Conservation (phyloP, 2,113 vertebrate genomes). For the Colius striatus region DNA sequence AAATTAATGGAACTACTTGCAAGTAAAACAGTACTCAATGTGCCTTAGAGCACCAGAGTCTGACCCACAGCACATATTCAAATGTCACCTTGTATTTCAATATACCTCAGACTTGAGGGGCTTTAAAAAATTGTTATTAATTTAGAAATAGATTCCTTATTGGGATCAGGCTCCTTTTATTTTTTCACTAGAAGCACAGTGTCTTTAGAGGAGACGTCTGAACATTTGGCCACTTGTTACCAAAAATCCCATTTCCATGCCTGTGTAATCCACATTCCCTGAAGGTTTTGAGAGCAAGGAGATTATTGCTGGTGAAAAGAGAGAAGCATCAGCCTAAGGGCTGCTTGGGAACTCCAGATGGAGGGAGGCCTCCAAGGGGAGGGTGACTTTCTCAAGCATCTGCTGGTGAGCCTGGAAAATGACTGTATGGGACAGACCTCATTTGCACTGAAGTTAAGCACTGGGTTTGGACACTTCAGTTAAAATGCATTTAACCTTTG, state of each 20-base stretch:
- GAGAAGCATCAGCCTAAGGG: slow-evolving; percentile 14
- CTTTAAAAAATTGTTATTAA: slow-evolving; percentile 20
- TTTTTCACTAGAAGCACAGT: slow-evolving; percentile 1
- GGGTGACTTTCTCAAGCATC: background rate
- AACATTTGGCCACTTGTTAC: slow-evolving; percentile 57
- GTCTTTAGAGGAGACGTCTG: slow-evolving; percentile 13
- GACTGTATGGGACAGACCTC: background rate
- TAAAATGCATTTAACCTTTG: slow-evolving; percentile 38
- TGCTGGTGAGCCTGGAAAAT: background rate
- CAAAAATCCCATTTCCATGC: slow-evolving; percentile 59
- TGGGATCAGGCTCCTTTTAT: background rate
- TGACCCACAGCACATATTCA: slow-evolving; percentile 42
- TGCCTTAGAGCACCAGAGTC: slow-evolving; percentile 37
- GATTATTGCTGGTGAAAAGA: slow-evolving; percentile 48
- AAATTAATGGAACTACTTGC: slow-evolving; percentile 57
- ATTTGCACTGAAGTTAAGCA: background rate
- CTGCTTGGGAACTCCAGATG: slow-evolving; percentile 31
- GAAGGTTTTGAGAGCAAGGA: slow-evolving; percentile 43
- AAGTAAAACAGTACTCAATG: slow-evolving; percentile 17
- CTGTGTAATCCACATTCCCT: slow-evolving; percentile 36
- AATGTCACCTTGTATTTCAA: slow-evolving; percentile 65
- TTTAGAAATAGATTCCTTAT: slow-evolving; percentile 50
- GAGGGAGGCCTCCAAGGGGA: background rate
- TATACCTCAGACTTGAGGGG: slow-evolving; percentile 8
- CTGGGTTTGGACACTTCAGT: background rate